A percentile compares a stretch with the other conserved stretches of the same genome.
These are phyloP conservation scores for Dicyrtomina minuta DNA, from an alignment of 2,888 invertebrate genomes.

Conservation along the genomic window DNA sequence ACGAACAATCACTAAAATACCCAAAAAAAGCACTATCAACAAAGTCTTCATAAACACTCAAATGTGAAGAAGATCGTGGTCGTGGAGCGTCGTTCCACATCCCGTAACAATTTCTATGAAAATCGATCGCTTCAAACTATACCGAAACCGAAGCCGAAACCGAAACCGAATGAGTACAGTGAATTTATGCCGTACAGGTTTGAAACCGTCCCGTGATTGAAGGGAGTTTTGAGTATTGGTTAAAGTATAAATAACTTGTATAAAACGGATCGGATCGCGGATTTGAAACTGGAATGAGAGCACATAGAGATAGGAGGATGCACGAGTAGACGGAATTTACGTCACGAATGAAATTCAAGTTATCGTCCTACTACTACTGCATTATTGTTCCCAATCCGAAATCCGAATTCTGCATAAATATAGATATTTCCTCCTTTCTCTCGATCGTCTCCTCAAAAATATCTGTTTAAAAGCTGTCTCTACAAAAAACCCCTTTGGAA, in stretches of 20 bases:
- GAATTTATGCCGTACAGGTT: no score
- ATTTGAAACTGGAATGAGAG: constrained; percentile 3
- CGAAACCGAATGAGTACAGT: no score
- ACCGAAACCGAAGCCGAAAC: no score
- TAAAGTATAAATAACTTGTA: not conserved
- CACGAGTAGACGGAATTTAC: not conserved
- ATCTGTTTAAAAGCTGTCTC: no score
- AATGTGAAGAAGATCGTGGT: not conserved
- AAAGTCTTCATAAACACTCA: not conserved
- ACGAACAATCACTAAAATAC: constrained; percentile 6
- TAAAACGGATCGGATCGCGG: not conserved
- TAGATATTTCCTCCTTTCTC: not conserved
- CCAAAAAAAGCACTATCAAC: not conserved
- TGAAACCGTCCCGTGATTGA: no score
- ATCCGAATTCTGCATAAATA: no score
- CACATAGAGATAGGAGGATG: not conserved
- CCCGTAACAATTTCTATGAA: no score
- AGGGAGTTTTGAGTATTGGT: no score
- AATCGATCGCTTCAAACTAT: no score
- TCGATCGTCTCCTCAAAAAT: not conserved
- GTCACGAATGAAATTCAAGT: constrained; percentile 1
- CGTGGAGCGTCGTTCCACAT: no score
- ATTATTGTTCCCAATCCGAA: constrained; percentile 7
- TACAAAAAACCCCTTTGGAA: no score
- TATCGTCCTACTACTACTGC: no score